phyloP scores from a whole-genome alignment of 2,888 invertebrate genomes.

The Pterostichus madidus region DNA sequence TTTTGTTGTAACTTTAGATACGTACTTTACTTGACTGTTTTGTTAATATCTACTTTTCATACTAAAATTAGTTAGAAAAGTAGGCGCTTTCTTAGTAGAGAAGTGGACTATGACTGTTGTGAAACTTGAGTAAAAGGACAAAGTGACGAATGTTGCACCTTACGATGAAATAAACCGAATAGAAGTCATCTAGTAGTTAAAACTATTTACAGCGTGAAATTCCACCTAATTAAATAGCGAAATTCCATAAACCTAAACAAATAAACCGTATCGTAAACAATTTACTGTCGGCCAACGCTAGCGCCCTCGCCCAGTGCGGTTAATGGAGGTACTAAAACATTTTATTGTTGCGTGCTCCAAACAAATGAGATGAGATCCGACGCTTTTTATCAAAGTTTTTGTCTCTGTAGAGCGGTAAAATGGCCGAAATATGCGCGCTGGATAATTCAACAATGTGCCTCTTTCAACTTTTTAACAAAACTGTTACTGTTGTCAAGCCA shows the following conservation, averaged over 20 bases:
- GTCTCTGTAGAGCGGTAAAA: slow-evolving; percentile 72
- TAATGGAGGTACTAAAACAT: slow-evolving; percentile 72
- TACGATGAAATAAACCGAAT: neutral
- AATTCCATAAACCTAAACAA: slow-evolving; percentile 63
- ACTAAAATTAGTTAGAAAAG: no score
- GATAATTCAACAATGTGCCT: slow-evolving; percentile 60
- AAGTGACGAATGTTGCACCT: no score
- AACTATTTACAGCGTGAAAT: slow-evolving; percentile 46
- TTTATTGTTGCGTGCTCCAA: slow-evolving; percentile 72
- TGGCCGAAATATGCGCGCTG: slow-evolving; percentile 58
- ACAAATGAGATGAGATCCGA: slow-evolving; percentile 71
- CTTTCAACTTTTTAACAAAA: slow-evolving; percentile 57
- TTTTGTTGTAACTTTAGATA: no score
- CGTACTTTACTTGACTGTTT: no score
- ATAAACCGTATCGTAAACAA: slow-evolving; percentile 68
- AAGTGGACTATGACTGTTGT: no score
- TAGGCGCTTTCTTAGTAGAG: no score
- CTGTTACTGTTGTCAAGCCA: slow-evolving; percentile 2
- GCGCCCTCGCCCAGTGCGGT: slow-evolving; percentile 69
- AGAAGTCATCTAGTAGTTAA: neutral
- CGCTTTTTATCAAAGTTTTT: slow-evolving; percentile 71
- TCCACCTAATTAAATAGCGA: slow-evolving; percentile 57
- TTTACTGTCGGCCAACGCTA: slow-evolving; percentile 70
- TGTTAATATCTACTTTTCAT: no score
- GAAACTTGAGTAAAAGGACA: no score